Evolutionary conservation across 2,888 invertebrate species (phyloP).

Genomic region (Deroplatys truncata): DNA sequence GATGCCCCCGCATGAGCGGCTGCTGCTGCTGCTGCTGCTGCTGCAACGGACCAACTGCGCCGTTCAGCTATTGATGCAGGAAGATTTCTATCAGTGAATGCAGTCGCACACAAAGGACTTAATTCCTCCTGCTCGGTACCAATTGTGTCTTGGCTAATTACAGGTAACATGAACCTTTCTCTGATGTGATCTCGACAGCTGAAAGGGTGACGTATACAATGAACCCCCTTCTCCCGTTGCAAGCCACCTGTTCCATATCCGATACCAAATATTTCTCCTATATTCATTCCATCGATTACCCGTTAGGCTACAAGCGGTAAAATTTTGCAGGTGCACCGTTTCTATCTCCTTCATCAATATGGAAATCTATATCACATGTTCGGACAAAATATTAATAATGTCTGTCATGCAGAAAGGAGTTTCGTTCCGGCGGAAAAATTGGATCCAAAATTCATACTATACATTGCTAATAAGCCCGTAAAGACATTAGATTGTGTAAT

Average conservation of each 20-base stretch:
- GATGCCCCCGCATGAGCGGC: not conserved
- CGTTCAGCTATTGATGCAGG: not conserved
- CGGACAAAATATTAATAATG: too few relatives aligned
- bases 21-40: not conserved
- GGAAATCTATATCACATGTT: too few relatives aligned
- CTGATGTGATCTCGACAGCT: conserved; percentile 9
- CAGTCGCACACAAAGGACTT: not conserved
- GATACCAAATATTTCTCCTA: not conserved
- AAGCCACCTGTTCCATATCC: not conserved
- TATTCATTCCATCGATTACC: not conserved
- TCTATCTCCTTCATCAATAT: too few relatives aligned
- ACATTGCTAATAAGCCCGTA: too few relatives aligned
- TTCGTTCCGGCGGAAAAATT: too few relatives aligned
- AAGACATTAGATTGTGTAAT: too few relatives aligned
- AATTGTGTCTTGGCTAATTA: conserved; percentile 35
- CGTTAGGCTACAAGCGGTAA: not conserved
- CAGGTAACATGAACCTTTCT: conserved; percentile 2
- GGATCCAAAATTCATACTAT: too few relatives aligned
- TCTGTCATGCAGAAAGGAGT: too few relatives aligned
- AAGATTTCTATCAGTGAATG: not conserved
- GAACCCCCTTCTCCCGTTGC: not conserved
- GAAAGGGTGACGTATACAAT: not conserved
- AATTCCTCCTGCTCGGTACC: conserved; percentile 32
- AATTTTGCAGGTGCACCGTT: too few relatives aligned
- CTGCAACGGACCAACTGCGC: not conserved